A percentile compares a stretch with the other conserved stretches of the same genome.
phyloP scores from a whole-genome alignment of 1,140 invertebrate genomes.

The Rhagoletis zephyria region DNA sequence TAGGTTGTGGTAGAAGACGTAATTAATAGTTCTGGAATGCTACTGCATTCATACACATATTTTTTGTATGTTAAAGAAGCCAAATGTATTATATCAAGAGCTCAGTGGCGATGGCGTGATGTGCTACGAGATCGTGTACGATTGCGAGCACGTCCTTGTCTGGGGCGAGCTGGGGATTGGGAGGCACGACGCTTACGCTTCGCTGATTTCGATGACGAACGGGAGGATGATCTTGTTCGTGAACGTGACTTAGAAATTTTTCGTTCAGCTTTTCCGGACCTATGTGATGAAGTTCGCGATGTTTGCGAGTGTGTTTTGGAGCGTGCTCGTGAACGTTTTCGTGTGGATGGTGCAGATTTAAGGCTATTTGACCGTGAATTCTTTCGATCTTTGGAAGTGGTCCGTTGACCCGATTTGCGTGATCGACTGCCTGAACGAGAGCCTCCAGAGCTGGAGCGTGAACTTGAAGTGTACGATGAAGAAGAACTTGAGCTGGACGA shows the following conservation, averaged over 20 bases:
- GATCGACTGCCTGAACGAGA: conserved; percentile 39
- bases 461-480: conserved; percentile 59
- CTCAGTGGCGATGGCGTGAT: background rate
- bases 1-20: conserved; percentile 23
- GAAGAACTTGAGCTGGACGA: conserved; percentile 66
- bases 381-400: background rate
- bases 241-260: conserved; percentile 48
- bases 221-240: conserved; percentile 37
- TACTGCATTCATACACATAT: background rate
- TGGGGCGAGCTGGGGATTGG: conserved; percentile 38
- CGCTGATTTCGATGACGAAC: conserved; percentile 21
- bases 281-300: conserved; percentile 42
- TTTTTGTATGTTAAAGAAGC: background rate
- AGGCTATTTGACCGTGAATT: conserved; percentile 49
- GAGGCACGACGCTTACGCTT: conserved; percentile 51
- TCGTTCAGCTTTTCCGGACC: conserved; percentile 6
- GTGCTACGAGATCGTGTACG: conserved; percentile 47
- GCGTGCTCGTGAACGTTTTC: conserved; percentile 53
- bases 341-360: conserved; percentile 48
- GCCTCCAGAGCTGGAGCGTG: conserved; percentile 60
- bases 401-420: background rate
- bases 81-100: background rate
- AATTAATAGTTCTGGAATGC: conserved; percentile 13
- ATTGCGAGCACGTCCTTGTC: conserved; percentile 24
- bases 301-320: conserved; percentile 48